These are phyloP conservation scores for Drosophila subsilvestris DNA, from an alignment of 2,888 invertebrate genomes.

Conservation along the genomic window DNA sequence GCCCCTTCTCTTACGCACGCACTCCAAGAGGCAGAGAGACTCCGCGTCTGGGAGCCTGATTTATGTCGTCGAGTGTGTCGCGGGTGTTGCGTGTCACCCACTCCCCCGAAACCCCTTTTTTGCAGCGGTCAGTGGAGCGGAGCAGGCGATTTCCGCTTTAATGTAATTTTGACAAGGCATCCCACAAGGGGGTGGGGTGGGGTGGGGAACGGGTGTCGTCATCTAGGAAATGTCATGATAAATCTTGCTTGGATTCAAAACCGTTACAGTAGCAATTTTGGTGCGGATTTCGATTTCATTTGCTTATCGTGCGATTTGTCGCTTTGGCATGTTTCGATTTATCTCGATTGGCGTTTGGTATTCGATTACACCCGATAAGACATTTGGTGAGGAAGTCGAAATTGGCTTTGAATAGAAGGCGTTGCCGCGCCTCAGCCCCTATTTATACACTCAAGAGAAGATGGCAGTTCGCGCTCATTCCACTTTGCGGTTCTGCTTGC, in stretches of 20 bases:
- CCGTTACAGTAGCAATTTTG: constrained; percentile 64
- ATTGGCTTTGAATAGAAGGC: constrained; percentile 4
- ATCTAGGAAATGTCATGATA: constrained; percentile 69
- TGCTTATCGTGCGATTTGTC: constrained; percentile 70
- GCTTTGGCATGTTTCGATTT: constrained; percentile 68
- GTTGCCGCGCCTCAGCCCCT: constrained; percentile 5
- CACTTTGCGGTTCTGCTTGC: not conserved
- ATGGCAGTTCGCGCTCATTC: not conserved
- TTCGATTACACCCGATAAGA: constrained; percentile 64
- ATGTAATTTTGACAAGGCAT: constrained; percentile 75
- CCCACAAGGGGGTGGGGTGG: constrained; percentile 21
- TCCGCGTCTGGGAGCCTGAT: constrained; percentile 46
- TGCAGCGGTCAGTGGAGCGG: constrained; percentile 56
- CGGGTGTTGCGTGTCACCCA: constrained; percentile 68
- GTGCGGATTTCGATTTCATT: constrained; percentile 44
- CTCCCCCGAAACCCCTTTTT: constrained; percentile 12
- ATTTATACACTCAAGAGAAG: constrained; percentile 1
- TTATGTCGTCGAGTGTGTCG: constrained; percentile 69
- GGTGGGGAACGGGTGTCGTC: constrained; percentile 29
- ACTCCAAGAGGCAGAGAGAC: not conserved
- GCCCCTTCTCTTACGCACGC: not conserved
- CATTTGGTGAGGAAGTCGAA: constrained; percentile 39
- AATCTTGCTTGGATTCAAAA: constrained; percentile 59
- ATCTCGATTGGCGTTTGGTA: constrained; percentile 61
- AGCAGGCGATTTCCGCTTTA: constrained; percentile 68